Conservation (phyloP, 1,140 invertebrate genomes). For the Drosophila oshimai region DNA sequence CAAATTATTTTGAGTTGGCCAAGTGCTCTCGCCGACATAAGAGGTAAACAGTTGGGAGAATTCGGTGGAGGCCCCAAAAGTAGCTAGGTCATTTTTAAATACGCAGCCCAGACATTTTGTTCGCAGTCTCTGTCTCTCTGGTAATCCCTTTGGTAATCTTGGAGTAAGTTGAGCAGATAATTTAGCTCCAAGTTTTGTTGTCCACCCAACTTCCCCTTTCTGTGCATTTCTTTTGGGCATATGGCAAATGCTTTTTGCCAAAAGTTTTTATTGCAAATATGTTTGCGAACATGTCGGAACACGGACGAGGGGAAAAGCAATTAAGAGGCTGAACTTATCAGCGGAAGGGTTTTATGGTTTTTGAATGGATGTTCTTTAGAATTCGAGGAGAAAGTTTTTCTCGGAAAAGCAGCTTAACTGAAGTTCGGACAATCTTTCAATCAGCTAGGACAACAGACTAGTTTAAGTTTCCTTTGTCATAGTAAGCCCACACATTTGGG, state of each 20-base stretch:
- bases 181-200: constrained; percentile 30
- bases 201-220: neutral
- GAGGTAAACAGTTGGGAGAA: neutral
- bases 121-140: constrained; percentile 19
- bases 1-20: constrained; percentile 59
- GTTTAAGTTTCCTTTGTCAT: neutral
- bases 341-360: neutral
- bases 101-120: constrained; percentile 36
- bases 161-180: constrained; percentile 54
- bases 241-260: constrained; percentile 21
- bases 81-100: constrained; percentile 61
- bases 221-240: constrained; percentile 14
- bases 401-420: constrained; percentile 5
- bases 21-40: constrained; percentile 14
- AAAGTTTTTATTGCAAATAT: constrained; percentile 49
- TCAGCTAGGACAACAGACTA: neutral
- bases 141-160: constrained; percentile 60
- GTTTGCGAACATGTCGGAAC: constrained; percentile 3
- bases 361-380: constrained; percentile 17
- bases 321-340: constrained; percentile 14
- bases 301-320: constrained; percentile 5
- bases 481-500: neutral
- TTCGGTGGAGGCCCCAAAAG: neutral
- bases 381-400: constrained; percentile 11
- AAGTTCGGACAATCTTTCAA: neutral